phyloP scores from a whole-genome alignment of 2,888 invertebrate genomes.

The Caenorhabditis imperialis region DNA sequence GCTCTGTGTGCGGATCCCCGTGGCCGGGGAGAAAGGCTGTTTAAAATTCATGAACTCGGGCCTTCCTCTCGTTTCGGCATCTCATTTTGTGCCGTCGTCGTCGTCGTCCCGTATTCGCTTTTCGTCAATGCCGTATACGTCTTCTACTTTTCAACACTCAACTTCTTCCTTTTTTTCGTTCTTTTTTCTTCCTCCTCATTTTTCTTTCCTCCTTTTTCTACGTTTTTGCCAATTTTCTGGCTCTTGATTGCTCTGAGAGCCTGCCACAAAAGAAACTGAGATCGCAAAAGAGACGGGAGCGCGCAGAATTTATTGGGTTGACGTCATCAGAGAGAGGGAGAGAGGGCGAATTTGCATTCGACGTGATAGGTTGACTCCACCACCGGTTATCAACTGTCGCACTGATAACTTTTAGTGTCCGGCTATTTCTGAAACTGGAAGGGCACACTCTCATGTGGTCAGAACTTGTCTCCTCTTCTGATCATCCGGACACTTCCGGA shows the following conservation, averaged over 20 bases:
- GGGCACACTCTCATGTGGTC: no score
- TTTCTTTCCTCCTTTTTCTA: constrained; percentile 19
- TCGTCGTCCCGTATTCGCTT: constrained; percentile 20
- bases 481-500: no score
- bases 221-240: constrained; percentile 43
- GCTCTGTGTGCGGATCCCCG: neutral
- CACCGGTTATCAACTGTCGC: no score
- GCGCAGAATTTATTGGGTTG: constrained; percentile 16
- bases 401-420: no score
- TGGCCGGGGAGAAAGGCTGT: constrained; percentile 15
- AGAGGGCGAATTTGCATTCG: constrained; percentile 17
- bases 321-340: constrained; percentile 10
- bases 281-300: neutral
- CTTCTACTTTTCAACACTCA: constrained; percentile 4
- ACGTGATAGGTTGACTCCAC: neutral
- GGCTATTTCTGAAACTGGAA: no score
- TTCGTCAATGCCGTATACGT: no score
- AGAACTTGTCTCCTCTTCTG: no score
- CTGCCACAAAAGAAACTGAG: constrained; percentile 23
- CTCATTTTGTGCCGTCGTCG: constrained; percentile 20
- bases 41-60: constrained; percentile 50
- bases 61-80: constrained; percentile 17
- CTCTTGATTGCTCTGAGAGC: constrained; percentile 47
- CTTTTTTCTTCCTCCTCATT: constrained; percentile 16
- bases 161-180: constrained; percentile 10